phyloP scores from a whole-genome alignment of 2,113 vertebrate species.

The Saccopteryx bilineata region DNA sequence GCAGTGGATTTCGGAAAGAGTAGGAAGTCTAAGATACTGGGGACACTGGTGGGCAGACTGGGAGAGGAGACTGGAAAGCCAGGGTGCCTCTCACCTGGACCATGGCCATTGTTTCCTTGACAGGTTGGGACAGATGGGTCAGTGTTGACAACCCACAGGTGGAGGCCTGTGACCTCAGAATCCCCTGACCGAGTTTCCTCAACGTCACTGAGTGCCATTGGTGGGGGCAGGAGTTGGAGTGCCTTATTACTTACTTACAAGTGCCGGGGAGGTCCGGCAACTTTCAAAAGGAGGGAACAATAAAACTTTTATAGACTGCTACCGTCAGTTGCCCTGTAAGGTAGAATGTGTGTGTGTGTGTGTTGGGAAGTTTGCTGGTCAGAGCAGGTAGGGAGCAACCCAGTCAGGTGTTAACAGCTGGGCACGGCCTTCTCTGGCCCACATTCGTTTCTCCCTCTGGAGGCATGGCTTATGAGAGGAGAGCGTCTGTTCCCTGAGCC shows the following conservation, averaged over 20 bases:
- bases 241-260: constrained; percentile 34
- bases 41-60: not conserved
- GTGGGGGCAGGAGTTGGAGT: not conserved
- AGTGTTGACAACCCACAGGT: not conserved
- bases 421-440: not conserved
- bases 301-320: constrained; percentile 73
- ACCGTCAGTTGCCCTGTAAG: constrained; percentile 18
- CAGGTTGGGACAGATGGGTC: not conserved
- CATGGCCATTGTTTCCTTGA: not conserved
- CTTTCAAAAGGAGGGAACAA: constrained; percentile 75
- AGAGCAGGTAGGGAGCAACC: not conserved
- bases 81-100: not conserved
- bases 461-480: not conserved
- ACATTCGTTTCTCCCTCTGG: not conserved
- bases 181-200: not conserved
- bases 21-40: not conserved
- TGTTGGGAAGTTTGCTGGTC: not conserved
- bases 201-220: not conserved
- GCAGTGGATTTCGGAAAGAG: not conserved
- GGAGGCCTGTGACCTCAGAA: constrained; percentile 32
- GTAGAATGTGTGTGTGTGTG: not conserved
- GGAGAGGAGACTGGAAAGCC: not conserved
- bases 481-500: not conserved
- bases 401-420: not conserved
- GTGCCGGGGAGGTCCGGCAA: constrained; percentile 11